Evolutionary conservation across 2,113 vertebrate species (phyloP), one percentile per base, ranked within the genome.

Genomic region (Cyprichromis sp.): DNA sequence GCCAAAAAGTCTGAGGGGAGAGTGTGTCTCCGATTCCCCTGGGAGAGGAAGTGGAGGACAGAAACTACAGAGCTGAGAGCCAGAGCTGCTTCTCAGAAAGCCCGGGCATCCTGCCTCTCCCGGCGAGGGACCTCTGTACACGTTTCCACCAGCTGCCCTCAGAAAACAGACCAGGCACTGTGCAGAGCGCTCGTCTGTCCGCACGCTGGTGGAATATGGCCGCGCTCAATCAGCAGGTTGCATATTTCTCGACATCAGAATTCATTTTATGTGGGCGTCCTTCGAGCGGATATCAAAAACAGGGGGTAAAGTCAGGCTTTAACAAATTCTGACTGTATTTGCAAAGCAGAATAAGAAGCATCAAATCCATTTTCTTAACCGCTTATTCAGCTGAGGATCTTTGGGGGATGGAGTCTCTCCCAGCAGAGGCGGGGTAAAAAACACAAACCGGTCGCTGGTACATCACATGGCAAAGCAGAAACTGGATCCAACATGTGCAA

Each of bases 141-240:
- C 90, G 80, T 93, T 95, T 95, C 91, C 94, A 95, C 92, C 96
- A 96, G 94, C 96, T 96, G 94, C 94, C 92, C 92, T 85, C 57
- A 29, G 73, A 95, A 94, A 93, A 96, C 95, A 96, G 93, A 90
- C 91, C 94, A 66, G 86, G 91, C 93, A 91, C 93, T 96, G 95
- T 96, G 94, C 80, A 61, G 82, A 55, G 59, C 12, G 71, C 80
- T 85, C 11, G 80, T 85, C 85, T 88, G 84, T 83, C 91, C 8
- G 81, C 68, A 8, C 19, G 50, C 54, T 55, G 55, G 81, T 19
- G 86, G 92, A 93, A 92, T 42, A 91, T 86, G 93, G 91, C 91
- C 3, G 1, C 2, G 3, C 84, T 89, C 91, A 83, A 89, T 93
- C 91, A 87, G 90, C 92, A 92, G 89, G 87, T 94, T 89, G 82